phyloP scores from a whole-genome alignment of 2,888 invertebrate species.

The Tachystola acroxantha region DNA sequence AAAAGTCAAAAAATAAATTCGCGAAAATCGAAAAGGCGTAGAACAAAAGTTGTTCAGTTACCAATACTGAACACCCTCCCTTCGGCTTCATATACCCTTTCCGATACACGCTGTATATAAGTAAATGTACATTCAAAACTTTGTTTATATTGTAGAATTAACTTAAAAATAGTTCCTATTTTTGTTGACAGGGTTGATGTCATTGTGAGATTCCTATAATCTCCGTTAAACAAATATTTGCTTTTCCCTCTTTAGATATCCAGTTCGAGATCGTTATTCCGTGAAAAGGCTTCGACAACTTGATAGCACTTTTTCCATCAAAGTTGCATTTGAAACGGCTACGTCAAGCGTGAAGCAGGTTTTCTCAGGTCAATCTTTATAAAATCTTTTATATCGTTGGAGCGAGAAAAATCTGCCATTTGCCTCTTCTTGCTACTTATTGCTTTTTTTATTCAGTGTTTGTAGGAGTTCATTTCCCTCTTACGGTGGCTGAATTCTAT shows the following conservation, averaged over 20 bases:
- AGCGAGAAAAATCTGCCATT: conserved; percentile 11
- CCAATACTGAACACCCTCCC: too few relatives aligned
- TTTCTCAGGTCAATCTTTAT: conserved; percentile 20
- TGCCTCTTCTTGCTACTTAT: conserved; percentile 9
- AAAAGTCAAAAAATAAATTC: too few relatives aligned
- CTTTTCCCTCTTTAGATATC: not conserved
- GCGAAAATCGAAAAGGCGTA: too few relatives aligned
- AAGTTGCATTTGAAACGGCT: conserved; percentile 19
- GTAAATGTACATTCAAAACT: too few relatives aligned
- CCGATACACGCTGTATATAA: too few relatives aligned
- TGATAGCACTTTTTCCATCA: conserved; percentile 16
- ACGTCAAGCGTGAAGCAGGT: conserved; percentile 13
- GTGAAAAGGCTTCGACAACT: conserved; percentile 3
- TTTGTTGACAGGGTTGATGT: too few relatives aligned
- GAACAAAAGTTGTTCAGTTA: too few relatives aligned
- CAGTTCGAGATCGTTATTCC: not conserved
- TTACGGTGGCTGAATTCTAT: conserved; percentile 2
- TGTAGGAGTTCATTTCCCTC: conserved; percentile 9
- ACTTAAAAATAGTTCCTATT: too few relatives aligned
- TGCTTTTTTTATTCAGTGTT: conserved; percentile 7
- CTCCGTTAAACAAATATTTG: conserved; percentile 8
- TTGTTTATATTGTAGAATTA: too few relatives aligned
- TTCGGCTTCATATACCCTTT: too few relatives aligned
- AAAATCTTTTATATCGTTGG: conserved; percentile 16
- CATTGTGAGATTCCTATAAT: too few relatives aligned